A percentile compares a stretch with the other conserved stretches of the same genome.
Evolutionary conservation across 2,888 invertebrate species (phyloP).

Genomic region (Polydrusus cervinus): DNA sequence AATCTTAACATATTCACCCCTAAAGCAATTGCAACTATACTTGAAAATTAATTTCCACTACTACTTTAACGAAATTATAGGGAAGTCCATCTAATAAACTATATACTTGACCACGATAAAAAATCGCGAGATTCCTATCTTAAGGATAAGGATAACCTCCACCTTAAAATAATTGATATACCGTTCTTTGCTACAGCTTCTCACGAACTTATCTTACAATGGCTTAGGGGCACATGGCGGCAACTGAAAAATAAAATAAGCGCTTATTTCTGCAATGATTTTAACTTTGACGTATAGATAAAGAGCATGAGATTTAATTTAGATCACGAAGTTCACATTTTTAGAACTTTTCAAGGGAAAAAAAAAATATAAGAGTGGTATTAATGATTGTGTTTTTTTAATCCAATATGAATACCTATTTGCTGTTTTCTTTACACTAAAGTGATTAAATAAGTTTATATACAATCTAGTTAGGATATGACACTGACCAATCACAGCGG

Average conservation of each 20-base stretch:
- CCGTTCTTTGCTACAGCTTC: conserved; percentile 39
- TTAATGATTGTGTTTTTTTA: too few species aligned
- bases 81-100: conserved; percentile 43
- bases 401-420: too few species aligned
- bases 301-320: conserved; percentile 37
- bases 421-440: too few species aligned
- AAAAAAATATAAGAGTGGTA: not conserved
- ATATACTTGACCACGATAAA: conserved; percentile 40
- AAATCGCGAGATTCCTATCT: conserved; percentile 50
- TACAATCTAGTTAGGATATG: too few species aligned
- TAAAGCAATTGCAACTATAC: conserved; percentile 18
- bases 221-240: conserved; percentile 32
- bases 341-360: conserved; percentile 11
- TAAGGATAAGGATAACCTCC: conserved; percentile 52
- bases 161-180: conserved; percentile 53
- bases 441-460: too few species aligned
- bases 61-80: conserved; percentile 45
- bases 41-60: conserved; percentile 41
- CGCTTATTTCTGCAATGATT: conserved; percentile 33
- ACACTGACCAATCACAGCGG: too few species aligned
- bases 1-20: conserved; percentile 45
- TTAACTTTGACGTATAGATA: conserved; percentile 38
- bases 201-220: conserved; percentile 44
- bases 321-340: conserved; percentile 37
- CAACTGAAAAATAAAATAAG: conserved; percentile 42